Conservation (phyloP, 2,888 invertebrate genomes). For the Sarcophaga rosellei region DNA sequence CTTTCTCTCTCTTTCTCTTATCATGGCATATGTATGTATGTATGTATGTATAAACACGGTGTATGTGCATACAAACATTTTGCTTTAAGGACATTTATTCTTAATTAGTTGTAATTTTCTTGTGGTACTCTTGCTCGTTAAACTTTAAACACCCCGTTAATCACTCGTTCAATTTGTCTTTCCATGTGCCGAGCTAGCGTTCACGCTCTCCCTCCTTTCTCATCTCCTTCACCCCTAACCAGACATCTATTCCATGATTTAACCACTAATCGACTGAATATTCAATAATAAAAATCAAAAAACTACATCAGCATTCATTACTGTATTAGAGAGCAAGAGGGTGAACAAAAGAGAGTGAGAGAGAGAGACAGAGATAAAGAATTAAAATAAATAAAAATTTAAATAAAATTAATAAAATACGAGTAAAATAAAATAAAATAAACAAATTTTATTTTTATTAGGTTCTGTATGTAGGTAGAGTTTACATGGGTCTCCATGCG, state of each 20-base stretch:
- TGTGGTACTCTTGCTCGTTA: slow-evolving; percentile 29
- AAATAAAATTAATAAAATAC: too few relatives aligned
- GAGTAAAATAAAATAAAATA: too few relatives aligned
- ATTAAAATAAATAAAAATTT: too few relatives aligned
- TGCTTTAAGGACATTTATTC: slow-evolving; percentile 49
- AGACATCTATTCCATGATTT: slow-evolving; percentile 12
- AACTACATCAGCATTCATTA: background rate
- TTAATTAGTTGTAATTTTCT: slow-evolving; percentile 57
- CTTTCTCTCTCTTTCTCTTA: too few relatives aligned
- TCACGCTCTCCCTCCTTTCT: too few relatives aligned
- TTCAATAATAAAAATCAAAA: slow-evolving; percentile 18
- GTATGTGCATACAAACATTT: slow-evolving; percentile 3
- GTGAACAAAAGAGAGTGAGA: too few relatives aligned
- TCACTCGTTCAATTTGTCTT: background rate
- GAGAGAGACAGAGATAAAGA: too few relatives aligned
- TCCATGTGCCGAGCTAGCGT: background rate
- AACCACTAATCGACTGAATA: slow-evolving; percentile 46
- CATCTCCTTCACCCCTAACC: too few relatives aligned
- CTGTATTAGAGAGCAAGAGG: background rate
- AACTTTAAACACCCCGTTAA: slow-evolving; percentile 29
- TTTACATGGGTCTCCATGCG: too few relatives aligned
- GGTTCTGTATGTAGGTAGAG: too few relatives aligned
- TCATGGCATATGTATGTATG: background rate
- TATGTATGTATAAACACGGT: slow-evolving; percentile 9
- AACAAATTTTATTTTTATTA: too few relatives aligned